Evolutionary conservation across 2,888 invertebrate genomes (phyloP), one percentile per base, ranked within the genome.

Genomic region (Lasioglossum morio): DNA sequence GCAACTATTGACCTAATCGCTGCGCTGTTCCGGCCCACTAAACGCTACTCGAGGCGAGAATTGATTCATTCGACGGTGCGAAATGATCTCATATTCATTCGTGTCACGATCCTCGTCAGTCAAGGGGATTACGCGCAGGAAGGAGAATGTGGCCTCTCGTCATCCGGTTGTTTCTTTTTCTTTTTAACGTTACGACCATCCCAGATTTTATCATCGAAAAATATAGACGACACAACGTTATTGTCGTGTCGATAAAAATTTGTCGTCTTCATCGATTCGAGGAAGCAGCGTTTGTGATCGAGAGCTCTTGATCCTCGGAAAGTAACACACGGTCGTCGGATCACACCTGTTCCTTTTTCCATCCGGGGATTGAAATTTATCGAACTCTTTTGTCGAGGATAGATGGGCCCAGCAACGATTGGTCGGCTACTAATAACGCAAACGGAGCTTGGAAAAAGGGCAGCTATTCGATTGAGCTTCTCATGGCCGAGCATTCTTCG

Each of bases 71-170:
- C 34, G 60, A 1, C 10, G 16, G 14, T 70, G 70, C 73, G 69
- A 81, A 77, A 43, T 74, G 81, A 82, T 80, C 81, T 74, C 74
- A 81, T 75, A 73, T 77, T n/a, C 73, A 77, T 77, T 83, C 77
- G 66, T 34, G 57, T 74, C 73, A 74, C 73, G 83, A 74, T 60
- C 69, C 30, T 30, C 37, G 7, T 46, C 23, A 57, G 27, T 16
- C 46, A 27, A 48, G 63, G 34, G 73, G 79, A 84, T 84, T 84
- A 70, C 79, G 84, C 14, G 48, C 5, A 60, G 57, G 34, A 46
- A 37, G 46, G 77, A 46, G 79, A 79, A 79, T 76, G 84, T 70
- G 5, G 63, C 14, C 60, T 16, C 48, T 66, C 72, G 84, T 79
- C 79, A 85, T n/a, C 37, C 46, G 12, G 14, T 10, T 43, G 37